Evolutionary conservation across 2,888 invertebrate species (phyloP), one percentile per base, ranked within the genome.

Genomic region (Acronicta alni): DNA sequence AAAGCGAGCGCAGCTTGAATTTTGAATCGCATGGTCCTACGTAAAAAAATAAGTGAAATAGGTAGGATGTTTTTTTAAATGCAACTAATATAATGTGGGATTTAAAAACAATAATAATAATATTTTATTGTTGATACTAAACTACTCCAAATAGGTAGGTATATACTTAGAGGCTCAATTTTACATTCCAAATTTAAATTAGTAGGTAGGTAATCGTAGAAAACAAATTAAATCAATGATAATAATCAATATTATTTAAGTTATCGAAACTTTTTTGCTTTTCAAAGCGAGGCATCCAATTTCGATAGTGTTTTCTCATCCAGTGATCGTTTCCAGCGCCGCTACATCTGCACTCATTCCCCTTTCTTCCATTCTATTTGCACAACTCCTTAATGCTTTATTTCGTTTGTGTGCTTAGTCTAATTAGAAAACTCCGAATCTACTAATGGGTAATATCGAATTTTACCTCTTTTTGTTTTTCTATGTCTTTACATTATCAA

Each of bases 331-430:
- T 76, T 83, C 85, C 75, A 82, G 82, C 68, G 67, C 45, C 51
- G 56, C 57, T 75, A 79, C 72, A 77, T 82, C 81, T 67, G 47
- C 63, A 71, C 65, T 65, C 74, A 66, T 61, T 82, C 83, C 85
- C 91, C 90, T 88, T 88, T 85, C 86, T 86, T 88, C 83, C 84
- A 79, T 87, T 86, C 81, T 92, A 89, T 93, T 93, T 93, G 91
- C 88, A 82, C 88, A 89, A 88, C 87, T 92, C 91, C 91, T 91
- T 91, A 92, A 92, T 92, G 92, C 91, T 92, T 92, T 93, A 93
- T 93, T 93, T 92, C 89, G 88, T 88, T 85, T 92, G 91, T 93
- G 87, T 92, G 89, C 87, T 88, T 88, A 88, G 89, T 90, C 93
- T 93, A 93, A 93, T 93, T 93, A 92, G 92, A 93, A 93, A 93